Percentiles rank a stretch among this genome's conserved stretches.
Evolutionary conservation across 92 coral and sea anemone genomes (phyloP).

Genomic region (Montipora capitata): DNA sequence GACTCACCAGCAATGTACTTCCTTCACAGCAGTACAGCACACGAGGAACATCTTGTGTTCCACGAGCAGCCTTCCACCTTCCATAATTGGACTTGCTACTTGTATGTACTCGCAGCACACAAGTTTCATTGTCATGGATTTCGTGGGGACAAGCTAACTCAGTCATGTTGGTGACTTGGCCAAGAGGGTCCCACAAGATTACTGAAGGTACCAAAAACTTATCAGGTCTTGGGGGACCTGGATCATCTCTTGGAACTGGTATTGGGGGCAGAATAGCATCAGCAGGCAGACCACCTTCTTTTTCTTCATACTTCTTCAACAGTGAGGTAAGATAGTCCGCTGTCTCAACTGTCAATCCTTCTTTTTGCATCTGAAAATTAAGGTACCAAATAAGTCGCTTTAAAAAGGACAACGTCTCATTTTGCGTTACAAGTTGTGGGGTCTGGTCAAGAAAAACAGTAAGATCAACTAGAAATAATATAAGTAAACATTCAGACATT

Average conservation of each 20-base stretch:
- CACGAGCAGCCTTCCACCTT: constrained; percentile 77
- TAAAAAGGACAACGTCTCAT: background rate
- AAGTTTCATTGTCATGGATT: constrained; percentile 59
- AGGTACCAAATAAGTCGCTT: background rate
- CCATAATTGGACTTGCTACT: constrained; percentile 45
- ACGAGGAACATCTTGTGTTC: constrained; percentile 67
- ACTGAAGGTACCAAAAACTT: constrained; percentile 79
- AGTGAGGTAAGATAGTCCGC: constrained; percentile 39
- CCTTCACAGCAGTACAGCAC: constrained; percentile 79
- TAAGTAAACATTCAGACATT: too few species aligned
- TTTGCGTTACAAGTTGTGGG: background rate
- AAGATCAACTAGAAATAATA: too few species aligned
- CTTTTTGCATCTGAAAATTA: constrained; percentile 42
- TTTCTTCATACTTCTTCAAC: constrained; percentile 34
- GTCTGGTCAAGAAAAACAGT: too few species aligned
- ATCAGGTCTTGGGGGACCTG: constrained; percentile 68
- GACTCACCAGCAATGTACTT: constrained; percentile 74
- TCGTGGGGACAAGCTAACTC: constrained; percentile 78
- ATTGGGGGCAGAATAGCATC: constrained; percentile 80
- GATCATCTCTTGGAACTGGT: constrained; percentile 63
- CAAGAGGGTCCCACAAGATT: constrained; percentile 79
- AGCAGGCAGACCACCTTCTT: constrained; percentile 58
- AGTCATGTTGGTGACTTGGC: constrained; percentile 68
- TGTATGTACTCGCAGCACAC: constrained; percentile 51
- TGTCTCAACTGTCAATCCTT: constrained; percentile 41